These are phyloP conservation scores for Sapajus apella DNA, from an alignment of 2,113 vertebrate species.

Conservation along the genomic window DNA sequence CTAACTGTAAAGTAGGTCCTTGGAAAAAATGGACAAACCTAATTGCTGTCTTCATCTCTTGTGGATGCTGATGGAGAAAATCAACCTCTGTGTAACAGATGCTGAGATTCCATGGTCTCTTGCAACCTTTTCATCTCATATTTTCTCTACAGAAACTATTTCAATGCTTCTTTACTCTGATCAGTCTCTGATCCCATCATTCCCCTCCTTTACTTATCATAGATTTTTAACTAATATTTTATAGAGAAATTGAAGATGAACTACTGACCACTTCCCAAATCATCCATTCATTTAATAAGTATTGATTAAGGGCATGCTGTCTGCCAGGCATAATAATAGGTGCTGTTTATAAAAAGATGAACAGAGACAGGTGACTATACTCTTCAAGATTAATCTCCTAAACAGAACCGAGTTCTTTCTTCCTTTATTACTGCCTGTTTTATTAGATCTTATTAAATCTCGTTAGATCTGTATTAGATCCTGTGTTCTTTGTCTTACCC, in stretches of 20 bases:
- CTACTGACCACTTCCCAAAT: not conserved
- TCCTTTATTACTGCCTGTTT: not conserved
- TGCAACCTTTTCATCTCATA: not conserved
- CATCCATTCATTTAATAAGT: not conserved
- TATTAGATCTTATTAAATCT: not conserved
- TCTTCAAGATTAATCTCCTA: not conserved
- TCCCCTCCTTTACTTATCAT: not conserved
- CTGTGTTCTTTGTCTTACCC: not conserved
- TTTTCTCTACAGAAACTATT: not conserved
- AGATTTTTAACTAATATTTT: not conserved
- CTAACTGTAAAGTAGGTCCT: not conserved
- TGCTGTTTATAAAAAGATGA: not conserved
- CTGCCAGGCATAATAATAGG: not conserved
- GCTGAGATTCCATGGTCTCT: rapidly evolving
- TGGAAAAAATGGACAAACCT: not conserved
- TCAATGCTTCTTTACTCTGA: not conserved
- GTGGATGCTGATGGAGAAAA: not conserved
- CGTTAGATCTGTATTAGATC: not conserved
- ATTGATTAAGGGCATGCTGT: not conserved
- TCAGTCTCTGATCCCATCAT: not conserved
- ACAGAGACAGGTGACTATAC: rapidly evolving
- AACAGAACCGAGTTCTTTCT: not conserved
- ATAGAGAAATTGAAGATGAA: conserved; percentile 17
- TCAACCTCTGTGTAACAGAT: not conserved
- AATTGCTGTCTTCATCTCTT: not conserved